Percentiles rank a stretch among this genome's conserved stretches.
Conservation (phyloP, 37 sponge, comb jelly and placozoan species). For the Agelas oroides region DNA sequence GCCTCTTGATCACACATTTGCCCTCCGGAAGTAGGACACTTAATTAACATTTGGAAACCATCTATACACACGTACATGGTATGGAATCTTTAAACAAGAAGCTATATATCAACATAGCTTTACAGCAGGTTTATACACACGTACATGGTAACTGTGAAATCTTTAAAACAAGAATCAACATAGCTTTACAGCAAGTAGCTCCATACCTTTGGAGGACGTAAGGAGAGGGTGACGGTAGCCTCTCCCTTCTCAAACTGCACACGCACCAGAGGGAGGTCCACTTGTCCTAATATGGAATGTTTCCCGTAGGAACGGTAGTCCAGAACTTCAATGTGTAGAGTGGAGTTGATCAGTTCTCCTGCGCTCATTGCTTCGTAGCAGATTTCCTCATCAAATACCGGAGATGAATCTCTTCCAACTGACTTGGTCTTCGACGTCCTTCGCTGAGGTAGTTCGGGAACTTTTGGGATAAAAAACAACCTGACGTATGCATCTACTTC, state of each 20-base stretch:
- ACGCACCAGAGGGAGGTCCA: slow-evolving; percentile 21
- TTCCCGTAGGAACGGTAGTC: slow-evolving; percentile 59
- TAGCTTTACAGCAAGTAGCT: no score
- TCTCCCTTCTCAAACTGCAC: slow-evolving; percentile 36
- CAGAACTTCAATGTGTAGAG: slow-evolving; percentile 61
- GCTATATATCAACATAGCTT: no score
- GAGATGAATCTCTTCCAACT: neutral
- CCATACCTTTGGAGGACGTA: slow-evolving; percentile 40
- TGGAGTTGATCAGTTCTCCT: slow-evolving; percentile 61
- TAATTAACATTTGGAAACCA: no score
- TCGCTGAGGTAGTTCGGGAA: slow-evolving; percentile 42
- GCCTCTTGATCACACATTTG: no score
- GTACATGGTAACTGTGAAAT: no score
- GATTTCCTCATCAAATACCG: slow-evolving; percentile 54
- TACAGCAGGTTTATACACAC: no score
- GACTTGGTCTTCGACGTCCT: slow-evolving; percentile 44
- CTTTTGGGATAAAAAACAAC: slow-evolving; percentile 46
- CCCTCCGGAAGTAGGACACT: no score
- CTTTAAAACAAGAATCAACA: no score
- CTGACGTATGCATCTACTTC: slow-evolving; percentile 63
- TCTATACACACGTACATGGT: no score
- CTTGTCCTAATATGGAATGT: slow-evolving; percentile 44
- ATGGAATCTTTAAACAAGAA: no score
- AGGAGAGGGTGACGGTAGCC: slow-evolving; percentile 21
- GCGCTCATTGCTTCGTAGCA: slow-evolving; percentile 44